Conservation (phyloP, 1,140 invertebrate species). For the Papilio polyxenes region DNA sequence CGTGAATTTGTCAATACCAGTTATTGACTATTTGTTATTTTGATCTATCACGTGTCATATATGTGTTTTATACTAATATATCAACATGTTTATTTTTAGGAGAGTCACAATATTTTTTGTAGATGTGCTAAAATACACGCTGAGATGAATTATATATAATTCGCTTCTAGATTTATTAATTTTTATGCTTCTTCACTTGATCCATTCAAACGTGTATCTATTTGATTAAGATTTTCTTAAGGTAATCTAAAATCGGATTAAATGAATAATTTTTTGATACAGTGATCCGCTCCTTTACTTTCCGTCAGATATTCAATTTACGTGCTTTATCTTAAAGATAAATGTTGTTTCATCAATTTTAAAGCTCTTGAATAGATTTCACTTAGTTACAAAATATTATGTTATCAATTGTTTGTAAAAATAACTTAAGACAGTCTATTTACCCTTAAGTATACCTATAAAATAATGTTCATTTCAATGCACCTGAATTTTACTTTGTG, state of each 20-base stretch:
- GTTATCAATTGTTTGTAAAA: background rate
- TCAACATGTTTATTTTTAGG: background rate
- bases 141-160: background rate
- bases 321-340: conserved; percentile 5
- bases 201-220: background rate
- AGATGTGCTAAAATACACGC: background rate
- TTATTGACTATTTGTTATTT: background rate
- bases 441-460: background rate
- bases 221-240: background rate
- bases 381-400: background rate
- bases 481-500: background rate
- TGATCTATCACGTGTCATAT: background rate
- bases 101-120: background rate
- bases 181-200: background rate
- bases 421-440: background rate
- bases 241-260: background rate
- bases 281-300: background rate
- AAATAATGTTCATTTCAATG: background rate
- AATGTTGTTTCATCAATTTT: conserved; percentile 3
- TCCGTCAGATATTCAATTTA: background rate
- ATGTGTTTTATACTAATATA: background rate
- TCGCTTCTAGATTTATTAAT: background rate
- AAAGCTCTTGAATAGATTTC: background rate
- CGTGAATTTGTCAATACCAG: background rate
- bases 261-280: background rate